Evolutionary conservation across 2,113 vertebrate genomes (phyloP), one percentile per base, ranked within the genome.

Genomic region (Narcine bancroftii): DNA sequence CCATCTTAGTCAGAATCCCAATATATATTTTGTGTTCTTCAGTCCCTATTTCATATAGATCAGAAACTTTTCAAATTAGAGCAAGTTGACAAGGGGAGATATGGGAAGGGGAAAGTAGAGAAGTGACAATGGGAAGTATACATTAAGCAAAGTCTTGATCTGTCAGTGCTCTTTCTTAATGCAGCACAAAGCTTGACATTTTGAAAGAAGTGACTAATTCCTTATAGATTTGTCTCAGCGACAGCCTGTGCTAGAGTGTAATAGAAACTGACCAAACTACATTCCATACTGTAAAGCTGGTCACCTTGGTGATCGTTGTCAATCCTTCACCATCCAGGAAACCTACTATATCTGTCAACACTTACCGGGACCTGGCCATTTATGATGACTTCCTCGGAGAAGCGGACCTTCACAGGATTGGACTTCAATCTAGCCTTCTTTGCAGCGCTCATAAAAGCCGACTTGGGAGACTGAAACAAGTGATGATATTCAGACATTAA

Each of bases 341-440:
- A 24, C 33, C 42, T 91, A 76, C 53, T 26, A 69, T 60, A 66
- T 42, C 92, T 15, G 47, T 47, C 63, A 93, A 93, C 93, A 98
- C 98, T 99, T 96, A 99, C 98, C 93, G 98, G 98, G 89, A 99
- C 96, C 95, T 99, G 99, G 93, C 99, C 99, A 50, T 99, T 99
- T 95, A 99, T 97, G 95, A 98, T 99, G 94, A 99, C 98, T 95
- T 99, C 99, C 95, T 99, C 99, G 0, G 99, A 99, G 83, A 99
- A 99, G 93, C 99, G 97, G 81, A 99, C 98, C 96, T 99, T 99
- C 89, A 99, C 98, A 36, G 98, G 99, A 94, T 99, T 99, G 89
- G 98, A 99, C 96, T 98, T 99, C 97, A 99, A 97, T 95, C 98
- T 98, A 95, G 98, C 98, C 95, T 99, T 99, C 95, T 99, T 99